A percentile compares a stretch with the other conserved stretches of the same genome.
Conservation (phyloP, 37 sponge, comb jelly and placozoan species). For the Dysidea cf. avara region DNA sequence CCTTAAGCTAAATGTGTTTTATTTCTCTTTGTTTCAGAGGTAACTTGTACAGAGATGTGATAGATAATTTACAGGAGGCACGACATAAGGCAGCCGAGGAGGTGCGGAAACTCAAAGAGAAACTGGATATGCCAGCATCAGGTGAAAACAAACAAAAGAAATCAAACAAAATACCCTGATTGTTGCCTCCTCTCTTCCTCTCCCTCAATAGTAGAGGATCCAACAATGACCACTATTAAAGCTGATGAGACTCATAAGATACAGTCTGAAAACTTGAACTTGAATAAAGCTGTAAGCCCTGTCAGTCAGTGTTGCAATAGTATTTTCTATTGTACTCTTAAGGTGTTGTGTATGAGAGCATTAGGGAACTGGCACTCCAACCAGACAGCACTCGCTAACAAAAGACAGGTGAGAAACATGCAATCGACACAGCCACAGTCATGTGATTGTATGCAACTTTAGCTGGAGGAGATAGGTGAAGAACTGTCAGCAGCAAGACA, state of each 20-base stretch:
- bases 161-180: no score
- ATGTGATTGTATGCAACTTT: constrained; percentile 3
- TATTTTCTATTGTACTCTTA: not conserved
- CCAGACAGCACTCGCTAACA: not conserved
- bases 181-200: no score
- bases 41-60: constrained; percentile 37
- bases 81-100: constrained; percentile 35
- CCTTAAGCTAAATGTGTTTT: no score
- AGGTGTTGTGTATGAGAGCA: constrained; percentile 36
- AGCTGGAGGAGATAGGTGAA: constrained; percentile 26
- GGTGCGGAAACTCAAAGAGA: constrained; percentile 42
- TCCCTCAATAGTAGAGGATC: no score
- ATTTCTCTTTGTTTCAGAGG: constrained; percentile 2
- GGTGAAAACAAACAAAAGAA: no score
- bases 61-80: constrained; percentile 33
- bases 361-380: constrained; percentile 29
- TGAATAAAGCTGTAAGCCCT: constrained; percentile 38
- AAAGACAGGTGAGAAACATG: constrained; percentile 13
- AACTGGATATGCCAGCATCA: constrained; percentile 3
- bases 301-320: not conserved
- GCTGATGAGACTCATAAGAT: constrained; percentile 32
- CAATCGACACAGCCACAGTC: no score
- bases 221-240: not conserved
- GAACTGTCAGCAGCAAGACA: constrained; percentile 14
- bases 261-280: constrained; percentile 59